Conservation (phyloP, 2,113 vertebrate species). For the Oreotrochilus melanogaster region DNA sequence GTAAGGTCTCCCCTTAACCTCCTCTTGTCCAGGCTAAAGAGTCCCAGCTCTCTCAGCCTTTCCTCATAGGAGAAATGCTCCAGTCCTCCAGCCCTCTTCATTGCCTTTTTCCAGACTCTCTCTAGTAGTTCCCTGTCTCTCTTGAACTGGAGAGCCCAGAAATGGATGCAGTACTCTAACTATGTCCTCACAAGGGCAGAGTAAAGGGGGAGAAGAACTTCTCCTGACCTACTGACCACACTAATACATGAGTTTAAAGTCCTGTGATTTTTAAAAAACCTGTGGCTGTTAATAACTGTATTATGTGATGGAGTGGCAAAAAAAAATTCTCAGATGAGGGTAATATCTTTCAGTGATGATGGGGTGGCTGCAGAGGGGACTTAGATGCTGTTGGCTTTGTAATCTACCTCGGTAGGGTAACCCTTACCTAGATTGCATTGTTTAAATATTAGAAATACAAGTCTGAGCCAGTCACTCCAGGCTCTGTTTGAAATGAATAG, state of each 20-base stretch:
- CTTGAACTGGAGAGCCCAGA: too few relatives aligned
- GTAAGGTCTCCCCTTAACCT: too few relatives aligned
- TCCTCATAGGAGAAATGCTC: too few relatives aligned
- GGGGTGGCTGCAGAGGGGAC: fast-evolving
- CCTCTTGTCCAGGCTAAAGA: too few relatives aligned
- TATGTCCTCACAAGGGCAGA: too few relatives aligned
- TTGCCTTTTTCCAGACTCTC: too few relatives aligned
- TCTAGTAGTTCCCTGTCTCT: too few relatives aligned
- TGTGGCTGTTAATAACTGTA: background rate
- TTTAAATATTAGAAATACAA: background rate
- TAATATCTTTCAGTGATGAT: background rate
- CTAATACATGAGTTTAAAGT: background rate
- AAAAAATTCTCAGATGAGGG: background rate
- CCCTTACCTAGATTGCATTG: background rate
- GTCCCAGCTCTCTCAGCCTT: too few relatives aligned
- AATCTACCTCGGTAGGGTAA: background rate
- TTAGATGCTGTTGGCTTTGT: fast-evolving
- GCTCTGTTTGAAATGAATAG: background rate
- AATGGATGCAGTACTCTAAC: too few relatives aligned
- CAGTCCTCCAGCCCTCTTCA: too few relatives aligned
- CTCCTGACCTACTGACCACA: too few relatives aligned
- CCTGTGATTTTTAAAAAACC: background rate
- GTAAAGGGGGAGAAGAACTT: too few relatives aligned
- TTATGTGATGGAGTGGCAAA: fast-evolving
- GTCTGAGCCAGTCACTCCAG: background rate